Evolutionary conservation across 2,113 vertebrate genomes (phyloP).

Genomic region (Bos taurus): DNA sequence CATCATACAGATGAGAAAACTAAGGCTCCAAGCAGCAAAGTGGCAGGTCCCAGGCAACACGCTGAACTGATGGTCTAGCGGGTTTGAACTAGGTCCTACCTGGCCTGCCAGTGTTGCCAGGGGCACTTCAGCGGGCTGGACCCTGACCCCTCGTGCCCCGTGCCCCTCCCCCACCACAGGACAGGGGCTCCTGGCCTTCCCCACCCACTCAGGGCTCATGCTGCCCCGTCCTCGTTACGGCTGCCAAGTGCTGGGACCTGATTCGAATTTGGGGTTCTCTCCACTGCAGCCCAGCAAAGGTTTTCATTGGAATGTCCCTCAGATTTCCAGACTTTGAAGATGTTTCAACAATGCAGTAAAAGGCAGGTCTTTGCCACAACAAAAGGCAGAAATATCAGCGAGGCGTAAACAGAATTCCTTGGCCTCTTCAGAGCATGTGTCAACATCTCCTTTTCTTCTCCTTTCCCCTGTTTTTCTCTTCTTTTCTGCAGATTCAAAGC

Average conservation of each 20-base stretch:
- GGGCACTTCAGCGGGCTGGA: background rate
- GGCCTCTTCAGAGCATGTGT: conserved; percentile 33
- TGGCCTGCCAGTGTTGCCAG: background rate
- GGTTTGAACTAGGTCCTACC: conserved; percentile 20
- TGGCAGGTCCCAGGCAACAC: background rate
- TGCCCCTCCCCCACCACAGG: accelerated
- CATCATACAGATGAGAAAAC: background rate
- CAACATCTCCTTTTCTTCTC: background rate
- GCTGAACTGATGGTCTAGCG: background rate
- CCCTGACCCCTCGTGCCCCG: background rate
- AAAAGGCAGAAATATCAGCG: conserved; percentile 59
- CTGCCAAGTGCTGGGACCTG: conserved; percentile 69
- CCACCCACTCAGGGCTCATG: background rate
- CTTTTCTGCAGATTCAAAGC: background rate
- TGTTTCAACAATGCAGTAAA: conserved; percentile 70
- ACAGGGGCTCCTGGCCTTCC: background rate
- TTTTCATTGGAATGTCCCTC: conserved; percentile 70
- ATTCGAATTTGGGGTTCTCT: conserved; percentile 72
- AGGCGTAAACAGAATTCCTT: conserved; percentile 68
- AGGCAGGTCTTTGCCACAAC: conserved; percentile 71
- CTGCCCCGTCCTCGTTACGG: background rate
- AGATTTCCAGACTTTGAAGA: conserved; percentile 73
- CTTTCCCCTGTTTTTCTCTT: background rate
- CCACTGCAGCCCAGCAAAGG: conserved; percentile 26
- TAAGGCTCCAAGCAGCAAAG: background rate